These are phyloP conservation scores for Trachemys scripta DNA, from an alignment of 2,113 vertebrate species.

Conservation along the genomic window DNA sequence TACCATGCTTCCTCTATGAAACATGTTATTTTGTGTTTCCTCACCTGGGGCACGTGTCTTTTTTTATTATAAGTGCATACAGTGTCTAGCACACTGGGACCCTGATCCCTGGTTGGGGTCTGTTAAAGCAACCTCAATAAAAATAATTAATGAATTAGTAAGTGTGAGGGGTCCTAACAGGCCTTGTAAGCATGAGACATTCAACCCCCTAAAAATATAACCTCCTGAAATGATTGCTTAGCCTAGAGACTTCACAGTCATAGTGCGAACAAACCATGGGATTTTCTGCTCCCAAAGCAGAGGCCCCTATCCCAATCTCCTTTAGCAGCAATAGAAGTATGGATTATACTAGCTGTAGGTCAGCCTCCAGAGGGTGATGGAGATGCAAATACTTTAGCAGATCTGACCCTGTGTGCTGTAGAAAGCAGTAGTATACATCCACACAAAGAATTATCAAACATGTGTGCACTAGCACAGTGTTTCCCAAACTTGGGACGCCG, in stretches of 20 bases:
- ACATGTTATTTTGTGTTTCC: not conserved
- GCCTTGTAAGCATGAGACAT: not conserved
- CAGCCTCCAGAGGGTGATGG: not conserved
- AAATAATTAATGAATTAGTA: not conserved
- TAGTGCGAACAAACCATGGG: not conserved
- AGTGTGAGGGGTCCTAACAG: not conserved
- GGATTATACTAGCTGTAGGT: not conserved
- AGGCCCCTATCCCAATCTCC: not conserved
- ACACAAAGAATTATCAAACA: not conserved
- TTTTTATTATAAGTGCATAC: not conserved
- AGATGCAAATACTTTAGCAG: constrained; percentile 12
- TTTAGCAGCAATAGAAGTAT: not conserved
- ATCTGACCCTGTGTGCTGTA: not conserved
- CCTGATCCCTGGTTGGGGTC: not conserved
- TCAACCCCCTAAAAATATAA: not conserved
- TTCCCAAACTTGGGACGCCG: too few relatives aligned
- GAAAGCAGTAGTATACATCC: not conserved
- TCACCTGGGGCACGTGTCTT: not conserved
- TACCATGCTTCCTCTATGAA: not conserved
- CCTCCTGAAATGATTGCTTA: not conserved
- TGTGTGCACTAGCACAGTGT: not conserved
- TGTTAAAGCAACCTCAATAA: not conserved
- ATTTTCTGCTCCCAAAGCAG: not conserved
- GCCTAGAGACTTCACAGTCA: not conserved
- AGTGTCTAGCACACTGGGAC: not conserved